These are phyloP conservation scores for Heteractis magnifica DNA, from an alignment of 92 coral and sea anemone species.

Conservation along the genomic window DNA sequence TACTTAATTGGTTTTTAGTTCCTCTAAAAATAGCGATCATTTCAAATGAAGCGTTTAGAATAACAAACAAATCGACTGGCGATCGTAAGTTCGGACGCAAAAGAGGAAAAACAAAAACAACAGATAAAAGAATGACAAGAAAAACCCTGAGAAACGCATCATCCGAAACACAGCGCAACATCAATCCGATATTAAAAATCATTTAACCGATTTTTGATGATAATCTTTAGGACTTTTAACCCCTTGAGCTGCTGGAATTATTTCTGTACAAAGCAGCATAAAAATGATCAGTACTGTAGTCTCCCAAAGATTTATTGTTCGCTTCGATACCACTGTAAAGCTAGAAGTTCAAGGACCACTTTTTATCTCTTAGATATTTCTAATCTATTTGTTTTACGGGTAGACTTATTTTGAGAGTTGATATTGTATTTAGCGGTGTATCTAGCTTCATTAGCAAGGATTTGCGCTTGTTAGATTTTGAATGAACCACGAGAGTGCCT, in stretches of 20 bases:
- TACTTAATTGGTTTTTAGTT: conserved; percentile 4
- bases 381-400: not conserved
- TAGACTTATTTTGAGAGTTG: conserved; percentile 3
- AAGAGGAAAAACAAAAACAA: not conserved
- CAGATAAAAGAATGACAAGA: not conserved
- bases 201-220: not conserved
- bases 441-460: not conserved
- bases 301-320: too few relatives aligned
- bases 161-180: not conserved
- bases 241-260: not conserved
- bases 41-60: not conserved
- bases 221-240: not conserved
- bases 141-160: not conserved
- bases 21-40: not conserved
- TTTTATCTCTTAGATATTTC: not conserved
- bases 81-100: not conserved
- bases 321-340: too few relatives aligned
- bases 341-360: conserved; percentile 20
- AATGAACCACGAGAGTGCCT: not conserved
- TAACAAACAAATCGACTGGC: not conserved
- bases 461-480: not conserved
- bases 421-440: conserved; percentile 10
- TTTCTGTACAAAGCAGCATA: not conserved
- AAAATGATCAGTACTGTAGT: too few relatives aligned
- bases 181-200: not conserved